Evolutionary conservation across 2,888 invertebrate genomes (phyloP).

Genomic region (Micoletzkya japonica): DNA sequence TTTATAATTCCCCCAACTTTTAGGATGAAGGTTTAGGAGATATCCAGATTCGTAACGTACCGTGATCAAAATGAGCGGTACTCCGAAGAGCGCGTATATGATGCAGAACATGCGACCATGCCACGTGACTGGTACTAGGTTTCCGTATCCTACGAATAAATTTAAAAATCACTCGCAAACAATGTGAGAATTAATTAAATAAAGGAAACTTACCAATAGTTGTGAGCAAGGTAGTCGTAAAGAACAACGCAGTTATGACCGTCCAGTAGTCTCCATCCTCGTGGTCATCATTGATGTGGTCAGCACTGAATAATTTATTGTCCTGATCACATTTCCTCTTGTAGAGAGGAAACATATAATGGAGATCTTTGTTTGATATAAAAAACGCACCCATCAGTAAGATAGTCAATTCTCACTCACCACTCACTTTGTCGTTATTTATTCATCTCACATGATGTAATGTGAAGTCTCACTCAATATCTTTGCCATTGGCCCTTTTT

Average conservation of each 20-base stretch:
- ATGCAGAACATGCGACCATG: constrained; percentile 63
- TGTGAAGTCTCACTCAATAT: too few species aligned
- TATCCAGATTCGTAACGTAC: constrained; percentile 32
- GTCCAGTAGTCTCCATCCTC: constrained; percentile 55
- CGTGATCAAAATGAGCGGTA: constrained; percentile 63
- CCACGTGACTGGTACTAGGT: constrained; percentile 61
- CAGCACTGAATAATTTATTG: constrained; percentile 25
- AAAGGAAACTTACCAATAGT: constrained; percentile 52
- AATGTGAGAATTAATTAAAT: background rate
- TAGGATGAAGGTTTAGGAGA: too few species aligned
- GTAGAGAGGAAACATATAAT: too few species aligned
- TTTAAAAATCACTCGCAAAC: background rate
- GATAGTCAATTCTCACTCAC: too few species aligned
- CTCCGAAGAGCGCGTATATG: constrained; percentile 62
- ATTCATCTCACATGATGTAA: too few species aligned
- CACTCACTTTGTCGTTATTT: too few species aligned
- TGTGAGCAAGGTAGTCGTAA: constrained; percentile 62
- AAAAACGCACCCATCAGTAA: too few species aligned
- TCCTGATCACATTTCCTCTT: too few species aligned
- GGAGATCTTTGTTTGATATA: too few species aligned
- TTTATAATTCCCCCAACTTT: too few species aligned
- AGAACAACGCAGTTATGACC: constrained; percentile 60
- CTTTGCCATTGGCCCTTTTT: too few species aligned
- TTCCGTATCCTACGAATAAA: constrained; percentile 56
- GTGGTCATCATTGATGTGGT: constrained; percentile 10